Evolutionary conservation across 2,797 vertebrate genomes (phyloP).

Genomic region (Dryobates pubescens): DNA sequence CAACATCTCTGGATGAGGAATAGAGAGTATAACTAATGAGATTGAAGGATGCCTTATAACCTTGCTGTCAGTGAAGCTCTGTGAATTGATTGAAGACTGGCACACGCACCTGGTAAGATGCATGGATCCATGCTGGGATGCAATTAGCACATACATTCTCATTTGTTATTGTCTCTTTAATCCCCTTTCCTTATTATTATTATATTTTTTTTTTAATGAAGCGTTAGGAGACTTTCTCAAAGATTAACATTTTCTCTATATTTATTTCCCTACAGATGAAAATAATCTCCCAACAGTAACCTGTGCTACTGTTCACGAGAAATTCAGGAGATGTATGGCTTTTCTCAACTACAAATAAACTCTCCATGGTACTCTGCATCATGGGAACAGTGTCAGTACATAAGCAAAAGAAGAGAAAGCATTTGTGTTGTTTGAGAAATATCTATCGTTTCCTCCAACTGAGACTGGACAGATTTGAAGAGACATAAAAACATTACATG

Average conservation of each 20-base stretch:
- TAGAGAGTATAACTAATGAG: conserved; percentile 24
- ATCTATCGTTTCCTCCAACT: not conserved
- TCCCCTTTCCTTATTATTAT: not conserved
- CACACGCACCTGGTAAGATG: conserved; percentile 29
- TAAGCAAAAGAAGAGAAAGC: not conserved
- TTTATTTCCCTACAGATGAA: conserved; percentile 1
- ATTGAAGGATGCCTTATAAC: not conserved
- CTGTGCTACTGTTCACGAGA: not conserved
- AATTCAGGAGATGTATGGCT: not conserved
- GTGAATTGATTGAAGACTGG: conserved; percentile 7
- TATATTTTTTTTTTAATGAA: conserved; percentile 9
- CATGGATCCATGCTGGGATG: conserved; percentile 7
- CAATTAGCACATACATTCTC: conserved; percentile 30
- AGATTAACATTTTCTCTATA: not conserved
- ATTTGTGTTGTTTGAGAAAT: not conserved
- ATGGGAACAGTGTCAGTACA: not conserved
- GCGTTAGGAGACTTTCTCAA: conserved; percentile 10
- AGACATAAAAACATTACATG: not conserved
- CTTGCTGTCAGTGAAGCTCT: not conserved
- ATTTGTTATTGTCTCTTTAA: conserved; percentile 38
- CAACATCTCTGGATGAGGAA: not conserved
- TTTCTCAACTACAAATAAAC: conserved; percentile 11
- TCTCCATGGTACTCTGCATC: not conserved
- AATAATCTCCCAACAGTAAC: not conserved
- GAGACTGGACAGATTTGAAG: not conserved